Evolutionary conservation across 2,113 vertebrate genomes (phyloP).

Genomic region (Aptenodytes patagonicus): DNA sequence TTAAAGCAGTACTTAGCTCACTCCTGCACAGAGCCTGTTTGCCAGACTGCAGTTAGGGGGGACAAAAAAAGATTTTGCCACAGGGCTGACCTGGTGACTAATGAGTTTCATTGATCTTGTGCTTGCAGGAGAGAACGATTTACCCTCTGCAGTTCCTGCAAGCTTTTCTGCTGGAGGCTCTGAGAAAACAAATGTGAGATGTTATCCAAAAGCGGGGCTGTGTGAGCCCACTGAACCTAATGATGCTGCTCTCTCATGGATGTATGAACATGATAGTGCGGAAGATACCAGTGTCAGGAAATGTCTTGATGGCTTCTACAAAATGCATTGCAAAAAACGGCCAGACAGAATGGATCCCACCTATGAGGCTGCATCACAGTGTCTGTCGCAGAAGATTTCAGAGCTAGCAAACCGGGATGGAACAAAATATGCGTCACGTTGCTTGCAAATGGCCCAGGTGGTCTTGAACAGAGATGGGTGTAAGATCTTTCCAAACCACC

Average conservation of each 20-base stretch:
- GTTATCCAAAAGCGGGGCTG: background rate
- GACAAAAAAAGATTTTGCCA: background rate
- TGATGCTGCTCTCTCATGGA: background rate
- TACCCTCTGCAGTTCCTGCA: background rate
- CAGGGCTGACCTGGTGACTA: background rate
- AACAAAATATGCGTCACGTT: constrained; percentile 38
- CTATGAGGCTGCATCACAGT: background rate
- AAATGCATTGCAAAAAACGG: background rate
- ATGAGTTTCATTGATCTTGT: constrained; percentile 28
- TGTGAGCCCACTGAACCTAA: background rate
- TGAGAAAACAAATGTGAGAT: background rate
- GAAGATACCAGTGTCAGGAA: constrained; percentile 32
- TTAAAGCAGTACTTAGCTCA: background rate
- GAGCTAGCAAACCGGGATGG: constrained; percentile 41
- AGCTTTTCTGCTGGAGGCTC: background rate
- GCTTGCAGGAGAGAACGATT: constrained; percentile 49
- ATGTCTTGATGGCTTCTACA: constrained; percentile 73
- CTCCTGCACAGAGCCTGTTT: background rate
- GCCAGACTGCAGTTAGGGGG: background rate
- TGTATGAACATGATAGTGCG: background rate
- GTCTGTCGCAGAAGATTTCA: constrained; percentile 65
- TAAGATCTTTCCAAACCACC: constrained; percentile 57
- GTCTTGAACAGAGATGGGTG: constrained; percentile 70
- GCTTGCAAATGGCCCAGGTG: constrained; percentile 74
- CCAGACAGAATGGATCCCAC: background rate